Evolutionary conservation across 2,888 invertebrate genomes (phyloP), one percentile per base, ranked within the genome.

Genomic region (Callosobruchus maculatus): DNA sequence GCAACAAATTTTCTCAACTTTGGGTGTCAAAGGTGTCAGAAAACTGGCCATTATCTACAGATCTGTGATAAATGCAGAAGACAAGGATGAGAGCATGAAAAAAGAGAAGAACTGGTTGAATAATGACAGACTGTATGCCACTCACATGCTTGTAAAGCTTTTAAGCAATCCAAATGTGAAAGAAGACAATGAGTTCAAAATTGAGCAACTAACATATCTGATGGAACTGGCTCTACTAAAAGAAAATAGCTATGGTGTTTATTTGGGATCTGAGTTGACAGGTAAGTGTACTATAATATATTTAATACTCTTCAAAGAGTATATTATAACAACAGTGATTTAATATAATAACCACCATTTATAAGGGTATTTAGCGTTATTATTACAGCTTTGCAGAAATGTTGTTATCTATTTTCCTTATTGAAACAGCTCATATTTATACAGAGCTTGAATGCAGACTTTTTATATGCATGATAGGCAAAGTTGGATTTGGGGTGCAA

Each of bases 91-190:
- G 70, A 88, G 88, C 73, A 86, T 7, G 18, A 18, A 49, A 1
- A 49, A 86, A 73, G 78, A 76, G 30, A 90, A 92, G 75, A 87
- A 85, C 76, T 93, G 93, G 93, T 89, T 91, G 74, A 93, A 93
- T 82, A 89, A 89, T 73, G 94, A 94, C 82, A 90, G 92, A 81
- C 88, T 91, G 72, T 92, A 92, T 83, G 92, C 93, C 20, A 91
- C 91, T 13, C 89, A 90, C 81, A 84, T 90, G 80, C 82, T 91
- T 74, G 89, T 88, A 21, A 87, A 87, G 80, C 82, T 89, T 22
- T 72, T 89, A 9, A 83, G 82, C 21, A 87, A 88, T 79, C 85
- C 86, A 22, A 78, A 81, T 0, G 82, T 88, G 7, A 84, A 86
- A 70, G 81, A 81, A n/a, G 91, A 93, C 74, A 88, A 89, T 68